Conservation (phyloP, 2,113 vertebrate genomes). For the Nyctibius bracteatus region DNA sequence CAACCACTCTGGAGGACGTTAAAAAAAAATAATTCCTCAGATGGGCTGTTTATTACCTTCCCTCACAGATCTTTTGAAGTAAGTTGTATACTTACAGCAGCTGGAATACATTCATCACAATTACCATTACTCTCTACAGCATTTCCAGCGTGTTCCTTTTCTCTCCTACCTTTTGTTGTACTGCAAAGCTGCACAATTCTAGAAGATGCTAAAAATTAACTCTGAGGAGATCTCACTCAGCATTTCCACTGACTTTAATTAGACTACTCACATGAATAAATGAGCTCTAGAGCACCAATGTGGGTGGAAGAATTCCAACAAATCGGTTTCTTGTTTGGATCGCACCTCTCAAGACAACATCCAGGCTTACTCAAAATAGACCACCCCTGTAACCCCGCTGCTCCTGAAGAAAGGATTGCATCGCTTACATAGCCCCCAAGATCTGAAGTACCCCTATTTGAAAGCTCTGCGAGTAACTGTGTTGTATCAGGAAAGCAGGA, state of each 20-base stretch:
- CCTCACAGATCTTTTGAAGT: neutral
- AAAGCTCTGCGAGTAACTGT: neutral
- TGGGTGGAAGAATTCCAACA: neutral
- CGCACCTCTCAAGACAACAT: neutral
- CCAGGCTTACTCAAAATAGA: fast-evolving
- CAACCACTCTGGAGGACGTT: neutral
- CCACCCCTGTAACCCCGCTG: neutral
- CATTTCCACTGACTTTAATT: neutral
- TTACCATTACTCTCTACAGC: neutral
- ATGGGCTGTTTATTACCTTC: neutral
- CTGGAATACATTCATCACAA: neutral
- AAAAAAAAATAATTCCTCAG: neutral
- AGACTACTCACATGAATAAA: neutral
- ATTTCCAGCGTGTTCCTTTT: neutral
- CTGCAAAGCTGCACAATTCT: neutral
- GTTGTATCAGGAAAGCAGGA: neutral
- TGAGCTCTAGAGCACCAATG: neutral
- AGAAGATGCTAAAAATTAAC: neutral
- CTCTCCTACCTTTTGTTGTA: neutral
- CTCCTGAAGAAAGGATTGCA: neutral
- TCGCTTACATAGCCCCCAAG: neutral
- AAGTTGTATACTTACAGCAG: neutral
- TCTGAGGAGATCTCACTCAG: neutral
- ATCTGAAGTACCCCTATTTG: neutral
- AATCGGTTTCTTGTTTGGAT: neutral